A percentile compares a stretch with the other conserved stretches of the same genome.
Conservation (phyloP, 2,888 invertebrate species). For the Andrena marginata region DNA sequence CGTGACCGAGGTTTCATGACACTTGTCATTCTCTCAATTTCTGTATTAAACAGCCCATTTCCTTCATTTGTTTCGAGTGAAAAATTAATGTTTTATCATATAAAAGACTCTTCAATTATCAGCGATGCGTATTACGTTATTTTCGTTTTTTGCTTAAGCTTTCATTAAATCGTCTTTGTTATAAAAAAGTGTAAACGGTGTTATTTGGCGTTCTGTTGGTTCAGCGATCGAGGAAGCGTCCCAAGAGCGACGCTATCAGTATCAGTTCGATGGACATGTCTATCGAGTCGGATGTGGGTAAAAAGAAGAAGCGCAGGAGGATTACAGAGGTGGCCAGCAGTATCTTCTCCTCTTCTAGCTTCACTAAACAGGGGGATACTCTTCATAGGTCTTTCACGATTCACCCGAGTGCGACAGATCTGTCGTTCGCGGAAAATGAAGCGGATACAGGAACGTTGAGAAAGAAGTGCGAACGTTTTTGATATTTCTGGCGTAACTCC, state of each 20-base stretch:
- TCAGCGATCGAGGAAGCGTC: slow-evolving; percentile 81
- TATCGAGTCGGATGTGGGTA: slow-evolving; percentile 76
- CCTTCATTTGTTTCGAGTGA: neutral
- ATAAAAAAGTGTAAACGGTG: neutral
- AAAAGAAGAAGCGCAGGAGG: slow-evolving; percentile 81
- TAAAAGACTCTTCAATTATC: too few relatives aligned
- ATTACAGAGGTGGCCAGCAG: slow-evolving; percentile 82
- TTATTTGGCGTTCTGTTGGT: slow-evolving; percentile 8
- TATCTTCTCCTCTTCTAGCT: slow-evolving; percentile 75
- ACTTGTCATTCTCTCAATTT: neutral
- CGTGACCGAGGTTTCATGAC: slow-evolving; percentile 19
- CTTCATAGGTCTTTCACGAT: slow-evolving; percentile 75
- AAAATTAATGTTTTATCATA: neutral
- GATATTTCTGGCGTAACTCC: neutral
- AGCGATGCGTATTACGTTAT: neutral
- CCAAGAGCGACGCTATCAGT: slow-evolving; percentile 82
- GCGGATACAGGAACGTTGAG: slow-evolving; percentile 55
- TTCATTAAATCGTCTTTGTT: neutral
- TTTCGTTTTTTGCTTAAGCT: neutral
- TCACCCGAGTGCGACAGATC: slow-evolving; percentile 69
- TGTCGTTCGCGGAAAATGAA: slow-evolving; percentile 73
- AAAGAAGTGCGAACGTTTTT: slow-evolving; percentile 46
- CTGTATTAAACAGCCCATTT: neutral
- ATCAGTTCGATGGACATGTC: slow-evolving; percentile 82
- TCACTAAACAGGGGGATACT: slow-evolving; percentile 67